Evolutionary conservation across 1,140 invertebrate genomes (phyloP).

Genomic region (Drosophila pseudoobscura): DNA sequence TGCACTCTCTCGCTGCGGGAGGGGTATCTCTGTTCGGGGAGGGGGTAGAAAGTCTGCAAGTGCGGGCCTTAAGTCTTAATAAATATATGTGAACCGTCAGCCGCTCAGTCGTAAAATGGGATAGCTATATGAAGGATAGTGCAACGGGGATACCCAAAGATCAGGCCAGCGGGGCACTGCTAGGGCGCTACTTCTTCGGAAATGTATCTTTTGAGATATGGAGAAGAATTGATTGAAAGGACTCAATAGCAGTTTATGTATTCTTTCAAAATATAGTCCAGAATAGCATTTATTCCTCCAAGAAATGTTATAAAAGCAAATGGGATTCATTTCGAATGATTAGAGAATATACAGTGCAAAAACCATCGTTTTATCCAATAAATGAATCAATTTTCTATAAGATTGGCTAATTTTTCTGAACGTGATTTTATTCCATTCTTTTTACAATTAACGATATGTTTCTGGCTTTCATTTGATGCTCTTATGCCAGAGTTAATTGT

Average conservation of each 20-base stretch:
- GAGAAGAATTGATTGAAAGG: too few relatives aligned
- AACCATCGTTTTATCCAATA: too few relatives aligned
- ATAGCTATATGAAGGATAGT: conserved; percentile 31
- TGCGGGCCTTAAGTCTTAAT: conserved; percentile 72
- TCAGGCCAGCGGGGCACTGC: neutral
- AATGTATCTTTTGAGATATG: too few relatives aligned
- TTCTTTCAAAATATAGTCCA: too few relatives aligned
- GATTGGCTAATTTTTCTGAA: too few relatives aligned
- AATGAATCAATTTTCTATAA: too few relatives aligned
- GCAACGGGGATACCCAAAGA: too few relatives aligned
- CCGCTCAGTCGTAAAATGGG: conserved; percentile 55
- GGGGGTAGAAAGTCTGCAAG: conserved; percentile 25
- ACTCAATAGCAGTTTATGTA: too few relatives aligned
- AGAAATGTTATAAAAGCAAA: too few relatives aligned
- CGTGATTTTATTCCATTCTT: too few relatives aligned
- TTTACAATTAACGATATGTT: neutral
- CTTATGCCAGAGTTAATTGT: neutral
- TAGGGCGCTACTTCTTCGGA: neutral
- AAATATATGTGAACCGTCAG: conserved; percentile 62
- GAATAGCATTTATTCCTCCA: too few relatives aligned
- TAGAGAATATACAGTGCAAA: neutral
- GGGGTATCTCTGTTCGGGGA: neutral
- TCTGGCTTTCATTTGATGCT: neutral
- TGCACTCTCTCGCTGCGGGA: conserved; percentile 17
- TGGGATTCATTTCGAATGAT: too few relatives aligned